phyloP scores from a whole-genome alignment of 1,140 invertebrate genomes.

The Steinernema feltiae region DNA sequence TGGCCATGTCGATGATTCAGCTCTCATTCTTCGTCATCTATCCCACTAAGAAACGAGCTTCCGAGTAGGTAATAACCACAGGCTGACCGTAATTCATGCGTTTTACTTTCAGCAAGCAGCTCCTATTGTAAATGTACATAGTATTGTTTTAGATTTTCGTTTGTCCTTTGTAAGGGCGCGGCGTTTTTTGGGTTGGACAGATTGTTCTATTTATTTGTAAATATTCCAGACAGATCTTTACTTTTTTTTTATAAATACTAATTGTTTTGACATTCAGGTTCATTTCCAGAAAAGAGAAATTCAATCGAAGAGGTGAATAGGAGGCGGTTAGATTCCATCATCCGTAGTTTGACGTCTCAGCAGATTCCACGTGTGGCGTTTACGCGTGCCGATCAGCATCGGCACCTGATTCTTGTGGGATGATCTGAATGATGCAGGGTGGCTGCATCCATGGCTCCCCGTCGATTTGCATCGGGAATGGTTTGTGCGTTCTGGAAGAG shows the following conservation, averaged over 20 bases:
- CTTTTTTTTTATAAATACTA: no score
- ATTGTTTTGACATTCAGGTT: neutral
- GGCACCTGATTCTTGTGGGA: slow-evolving; percentile 95
- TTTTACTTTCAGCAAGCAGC: neutral
- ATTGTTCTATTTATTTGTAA: neutral
- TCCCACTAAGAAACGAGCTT: slow-evolving; percentile 26
- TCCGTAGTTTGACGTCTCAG: neutral
- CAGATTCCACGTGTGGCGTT: slow-evolving; percentile 1
- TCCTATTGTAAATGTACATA: neutral
- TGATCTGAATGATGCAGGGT: slow-evolving; percentile 85
- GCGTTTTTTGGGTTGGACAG: no score
- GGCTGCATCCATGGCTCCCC: slow-evolving; percentile 95
- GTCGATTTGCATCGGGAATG: slow-evolving; percentile 81
- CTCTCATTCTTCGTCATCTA: slow-evolving; percentile 55
- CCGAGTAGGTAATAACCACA: neutral
- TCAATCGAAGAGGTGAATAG: neutral
- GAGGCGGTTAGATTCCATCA: neutral
- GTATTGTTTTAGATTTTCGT: neutral
- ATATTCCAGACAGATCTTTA: neutral
- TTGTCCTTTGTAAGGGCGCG: neutral
- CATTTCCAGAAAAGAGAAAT: neutral
- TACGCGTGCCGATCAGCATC: slow-evolving; percentile 70
- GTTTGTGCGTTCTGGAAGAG: slow-evolving; percentile 65
- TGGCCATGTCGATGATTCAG: slow-evolving; percentile 47
- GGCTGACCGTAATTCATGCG: neutral